Percentiles rank a stretch among this genome's conserved stretches.
These are phyloP conservation scores for Setipinna tenuifilis DNA, from an alignment of 2,797 vertebrate species.

Conservation along the genomic window DNA sequence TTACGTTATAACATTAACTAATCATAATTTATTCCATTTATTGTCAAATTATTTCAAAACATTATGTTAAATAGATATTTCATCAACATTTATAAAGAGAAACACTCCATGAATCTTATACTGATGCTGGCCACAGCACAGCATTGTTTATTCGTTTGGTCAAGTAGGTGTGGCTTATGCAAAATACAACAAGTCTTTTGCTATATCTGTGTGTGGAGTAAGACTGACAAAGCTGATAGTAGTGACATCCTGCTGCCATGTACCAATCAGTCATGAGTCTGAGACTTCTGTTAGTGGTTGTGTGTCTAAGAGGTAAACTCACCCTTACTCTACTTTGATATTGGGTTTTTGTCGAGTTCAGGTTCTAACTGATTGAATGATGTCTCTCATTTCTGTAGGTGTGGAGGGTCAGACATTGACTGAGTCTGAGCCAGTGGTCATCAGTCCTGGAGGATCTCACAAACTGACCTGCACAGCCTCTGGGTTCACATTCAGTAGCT, in stretches of 20 bases:
- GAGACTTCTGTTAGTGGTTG: not conserved
- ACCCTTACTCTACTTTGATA: not conserved
- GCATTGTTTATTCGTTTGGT: not conserved
- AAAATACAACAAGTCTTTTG: not conserved
- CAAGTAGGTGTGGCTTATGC: not conserved
- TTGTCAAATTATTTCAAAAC: too few species aligned
- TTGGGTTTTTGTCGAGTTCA: not conserved
- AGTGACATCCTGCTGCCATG: not conserved
- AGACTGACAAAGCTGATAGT: not conserved
- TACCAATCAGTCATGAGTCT: not conserved
- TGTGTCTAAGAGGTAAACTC: not conserved
- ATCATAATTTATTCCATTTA: too few species aligned
- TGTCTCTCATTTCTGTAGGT: slow-evolving; percentile 14
- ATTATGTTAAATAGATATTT: too few species aligned
- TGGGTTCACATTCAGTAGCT: slow-evolving; percentile 30
- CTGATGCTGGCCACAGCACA: not conserved
- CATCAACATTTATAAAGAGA: too few species aligned
- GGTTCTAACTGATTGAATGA: not conserved
- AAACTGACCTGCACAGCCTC: slow-evolving; percentile 29
- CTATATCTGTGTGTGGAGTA: not conserved
- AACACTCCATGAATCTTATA: too few species aligned
- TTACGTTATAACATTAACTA: too few species aligned
- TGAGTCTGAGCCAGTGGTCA: slow-evolving; percentile 33
- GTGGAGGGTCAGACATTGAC: slow-evolving; percentile 26
- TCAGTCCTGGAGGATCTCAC: slow-evolving; percentile 32